Conservation (phyloP, 2,888 invertebrate genomes). For the Tholera decimalis region DNA sequence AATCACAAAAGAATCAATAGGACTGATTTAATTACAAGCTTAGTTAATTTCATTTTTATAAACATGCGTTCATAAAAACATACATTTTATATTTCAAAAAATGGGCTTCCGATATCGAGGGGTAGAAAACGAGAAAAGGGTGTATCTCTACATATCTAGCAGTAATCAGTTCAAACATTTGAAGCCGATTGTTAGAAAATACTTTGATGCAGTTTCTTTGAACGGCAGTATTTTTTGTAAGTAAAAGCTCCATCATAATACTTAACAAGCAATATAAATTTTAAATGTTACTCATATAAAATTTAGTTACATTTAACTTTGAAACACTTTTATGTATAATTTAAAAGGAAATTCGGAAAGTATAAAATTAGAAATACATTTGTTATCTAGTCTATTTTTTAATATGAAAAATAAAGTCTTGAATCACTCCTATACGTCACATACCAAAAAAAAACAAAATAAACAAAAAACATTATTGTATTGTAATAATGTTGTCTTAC, state of each 20-base stretch:
- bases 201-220: neutral
- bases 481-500: constrained; percentile 39
- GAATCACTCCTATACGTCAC: constrained; percentile 3
- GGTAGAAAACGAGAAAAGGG: too few species aligned
- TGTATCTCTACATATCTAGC: too few species aligned
- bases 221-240: constrained; percentile 1
- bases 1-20: constrained; percentile 7
- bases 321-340: constrained; percentile 11
- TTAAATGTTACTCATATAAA: constrained; percentile 26
- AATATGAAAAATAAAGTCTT: constrained; percentile 11
- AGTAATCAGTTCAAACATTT: too few species aligned
- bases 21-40: constrained; percentile 9
- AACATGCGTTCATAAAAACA: neutral
- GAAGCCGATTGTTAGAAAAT: neutral
- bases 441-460: constrained; percentile 29
- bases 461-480: constrained; percentile 49
- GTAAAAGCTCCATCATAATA: constrained; percentile 3
- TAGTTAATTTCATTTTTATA: neutral
- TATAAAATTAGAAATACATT: constrained; percentile 27
- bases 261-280: constrained; percentile 27
- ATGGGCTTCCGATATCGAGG: too few species aligned
- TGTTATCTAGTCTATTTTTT: constrained; percentile 4
- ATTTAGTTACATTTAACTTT: neutral
- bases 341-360: neutral
- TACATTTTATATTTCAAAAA: neutral